A percentile compares a stretch with the other conserved stretches of the same genome.
phyloP scores from a whole-genome alignment of 2,113 vertebrate species.

The Amphilophus citrinellus region DNA sequence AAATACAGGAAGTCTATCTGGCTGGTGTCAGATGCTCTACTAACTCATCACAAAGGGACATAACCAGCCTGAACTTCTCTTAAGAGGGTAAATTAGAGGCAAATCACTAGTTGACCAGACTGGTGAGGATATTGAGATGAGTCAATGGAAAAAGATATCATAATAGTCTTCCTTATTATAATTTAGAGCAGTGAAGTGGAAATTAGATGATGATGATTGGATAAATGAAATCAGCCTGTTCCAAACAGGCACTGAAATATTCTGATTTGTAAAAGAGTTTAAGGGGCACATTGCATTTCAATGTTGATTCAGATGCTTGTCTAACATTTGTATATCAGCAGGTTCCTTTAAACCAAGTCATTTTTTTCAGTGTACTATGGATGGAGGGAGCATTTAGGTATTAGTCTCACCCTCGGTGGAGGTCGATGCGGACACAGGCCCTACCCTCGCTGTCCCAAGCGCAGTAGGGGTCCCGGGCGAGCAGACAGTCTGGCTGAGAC shows the following conservation, averaged over 20 bases:
- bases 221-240: background rate
- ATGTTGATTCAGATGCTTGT: background rate
- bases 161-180: background rate
- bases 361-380: background rate
- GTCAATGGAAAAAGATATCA: background rate
- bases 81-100: background rate
- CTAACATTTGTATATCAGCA: background rate
- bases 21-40: background rate
- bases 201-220: background rate
- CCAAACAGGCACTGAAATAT: background rate
- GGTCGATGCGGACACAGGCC: conserved; percentile 86
- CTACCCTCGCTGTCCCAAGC: conserved; percentile 91
- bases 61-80: background rate
- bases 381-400: background rate
- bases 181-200: background rate
- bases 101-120: background rate
- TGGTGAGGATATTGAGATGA: background rate
- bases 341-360: background rate
- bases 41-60: background rate
- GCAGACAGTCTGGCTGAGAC: conserved; percentile 91
- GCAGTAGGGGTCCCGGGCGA: conserved; percentile 94
- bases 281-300: background rate
- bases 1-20: background rate
- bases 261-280: background rate
- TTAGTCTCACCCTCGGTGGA: conserved; percentile 84